These are phyloP conservation scores for Xiphophorus couchianus DNA, from an alignment of 2,113 vertebrate genomes.

Conservation along the genomic window DNA sequence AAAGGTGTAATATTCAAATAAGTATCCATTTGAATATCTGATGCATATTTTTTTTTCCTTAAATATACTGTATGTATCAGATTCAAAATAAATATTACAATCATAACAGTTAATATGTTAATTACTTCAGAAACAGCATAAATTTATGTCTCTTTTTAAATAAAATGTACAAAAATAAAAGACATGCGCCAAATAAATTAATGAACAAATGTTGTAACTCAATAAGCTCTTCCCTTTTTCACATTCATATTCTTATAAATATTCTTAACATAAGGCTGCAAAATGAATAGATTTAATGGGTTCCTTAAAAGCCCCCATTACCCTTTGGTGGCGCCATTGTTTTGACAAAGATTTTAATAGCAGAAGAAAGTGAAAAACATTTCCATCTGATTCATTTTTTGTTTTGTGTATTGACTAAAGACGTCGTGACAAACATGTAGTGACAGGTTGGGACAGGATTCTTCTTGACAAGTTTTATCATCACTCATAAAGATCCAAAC, in stretches of 20 bases:
- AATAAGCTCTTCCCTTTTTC: not conserved
- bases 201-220: not conserved
- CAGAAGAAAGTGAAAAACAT: too few species aligned
- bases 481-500: not conserved
- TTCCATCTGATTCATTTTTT: not conserved
- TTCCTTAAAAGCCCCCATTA: too few species aligned
- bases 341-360: too few species aligned
- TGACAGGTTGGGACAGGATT: not conserved
- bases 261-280: too few species aligned
- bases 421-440: not conserved
- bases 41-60: not conserved
- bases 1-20: too few species aligned
- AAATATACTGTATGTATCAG: not conserved
- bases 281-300: too few species aligned
- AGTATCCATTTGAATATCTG: too few species aligned
- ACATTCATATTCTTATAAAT: not conserved
- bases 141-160: not conserved
- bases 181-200: not conserved
- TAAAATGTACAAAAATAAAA: too few species aligned
- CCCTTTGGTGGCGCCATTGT: too few species aligned
- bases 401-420: not conserved
- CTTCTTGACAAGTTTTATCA: not conserved
- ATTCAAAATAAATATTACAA: not conserved
- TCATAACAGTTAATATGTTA: not conserved
- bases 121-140: not conserved